Evolutionary conservation across 2,113 vertebrate species (phyloP).

Genomic region (Steatornis caripensis): DNA sequence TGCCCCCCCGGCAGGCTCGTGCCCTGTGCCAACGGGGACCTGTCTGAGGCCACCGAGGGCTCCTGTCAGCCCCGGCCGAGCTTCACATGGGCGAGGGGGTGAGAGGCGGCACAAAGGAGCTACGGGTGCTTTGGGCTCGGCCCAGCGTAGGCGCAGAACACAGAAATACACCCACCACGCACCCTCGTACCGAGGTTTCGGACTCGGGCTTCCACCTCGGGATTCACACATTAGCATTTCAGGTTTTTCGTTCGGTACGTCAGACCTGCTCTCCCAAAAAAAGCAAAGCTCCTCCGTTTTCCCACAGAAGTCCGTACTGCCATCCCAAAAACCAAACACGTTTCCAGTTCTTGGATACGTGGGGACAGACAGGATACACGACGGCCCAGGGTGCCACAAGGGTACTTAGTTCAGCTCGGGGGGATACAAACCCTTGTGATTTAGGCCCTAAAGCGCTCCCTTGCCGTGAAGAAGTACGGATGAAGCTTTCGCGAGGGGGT

Average conservation of each 20-base stretch:
- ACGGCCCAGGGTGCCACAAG: not conserved
- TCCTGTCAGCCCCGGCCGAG: not conserved
- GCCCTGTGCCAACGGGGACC: not conserved
- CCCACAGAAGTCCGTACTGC: accelerated
- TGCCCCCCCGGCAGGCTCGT: not conserved
- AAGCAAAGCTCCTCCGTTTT: not conserved
- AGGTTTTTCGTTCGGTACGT: too few relatives aligned
- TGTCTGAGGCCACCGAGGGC: not conserved
- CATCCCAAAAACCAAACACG: accelerated
- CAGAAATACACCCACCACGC: accelerated
- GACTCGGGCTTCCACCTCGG: not conserved
- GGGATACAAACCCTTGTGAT: not conserved
- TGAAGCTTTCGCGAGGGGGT: not conserved
- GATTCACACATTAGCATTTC: accelerated
- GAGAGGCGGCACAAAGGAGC: too few relatives aligned
- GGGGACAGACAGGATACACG: not conserved
- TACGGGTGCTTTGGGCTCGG: not conserved
- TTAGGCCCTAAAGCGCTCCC: not conserved
- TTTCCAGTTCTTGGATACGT: not conserved
- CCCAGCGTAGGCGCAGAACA: accelerated
- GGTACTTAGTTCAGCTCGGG: accelerated
- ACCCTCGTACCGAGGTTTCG: accelerated
- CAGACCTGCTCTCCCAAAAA: not conserved
- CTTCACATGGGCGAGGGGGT: accelerated
- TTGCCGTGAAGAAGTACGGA: not conserved